phyloP scores from a whole-genome alignment of 2,113 vertebrate genomes.

The Halichoerus grypus region DNA sequence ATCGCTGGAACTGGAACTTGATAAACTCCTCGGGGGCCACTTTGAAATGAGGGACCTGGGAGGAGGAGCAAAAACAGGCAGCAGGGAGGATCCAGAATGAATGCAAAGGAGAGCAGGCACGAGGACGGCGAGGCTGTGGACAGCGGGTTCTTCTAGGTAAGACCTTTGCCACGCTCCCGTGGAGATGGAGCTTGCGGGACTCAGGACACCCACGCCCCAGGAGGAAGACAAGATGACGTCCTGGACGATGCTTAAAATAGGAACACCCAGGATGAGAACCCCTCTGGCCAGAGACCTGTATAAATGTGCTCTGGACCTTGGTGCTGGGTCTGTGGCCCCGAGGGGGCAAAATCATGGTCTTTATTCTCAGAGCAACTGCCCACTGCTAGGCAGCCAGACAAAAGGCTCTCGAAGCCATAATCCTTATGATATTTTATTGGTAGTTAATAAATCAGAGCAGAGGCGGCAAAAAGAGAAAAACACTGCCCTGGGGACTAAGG shows the following conservation, averaged over 20 bases:
- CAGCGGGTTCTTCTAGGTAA: neutral
- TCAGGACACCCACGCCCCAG: neutral
- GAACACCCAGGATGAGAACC: neutral
- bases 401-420: neutral
- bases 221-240: neutral
- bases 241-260: neutral
- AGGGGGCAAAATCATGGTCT: neutral
- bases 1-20: constrained; percentile 96
- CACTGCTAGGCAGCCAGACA: neutral
- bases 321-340: neutral
- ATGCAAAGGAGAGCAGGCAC: neutral
- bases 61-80: constrained; percentile 10
- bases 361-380: constrained; percentile 6
- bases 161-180: neutral
- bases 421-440: constrained; percentile 39
- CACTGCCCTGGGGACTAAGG: neutral
- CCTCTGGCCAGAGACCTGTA: neutral
- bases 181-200: neutral
- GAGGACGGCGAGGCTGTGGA: neutral
- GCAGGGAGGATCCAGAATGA: neutral
- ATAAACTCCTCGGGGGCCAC: constrained; percentile 98
- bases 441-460: constrained; percentile 42
- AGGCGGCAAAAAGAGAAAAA: neutral
- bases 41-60: constrained; percentile 98
- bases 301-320: neutral